Base-by-base conservation (phyloP, 2,888 invertebrate species). In the Parthenolecanium corni region DNA sequence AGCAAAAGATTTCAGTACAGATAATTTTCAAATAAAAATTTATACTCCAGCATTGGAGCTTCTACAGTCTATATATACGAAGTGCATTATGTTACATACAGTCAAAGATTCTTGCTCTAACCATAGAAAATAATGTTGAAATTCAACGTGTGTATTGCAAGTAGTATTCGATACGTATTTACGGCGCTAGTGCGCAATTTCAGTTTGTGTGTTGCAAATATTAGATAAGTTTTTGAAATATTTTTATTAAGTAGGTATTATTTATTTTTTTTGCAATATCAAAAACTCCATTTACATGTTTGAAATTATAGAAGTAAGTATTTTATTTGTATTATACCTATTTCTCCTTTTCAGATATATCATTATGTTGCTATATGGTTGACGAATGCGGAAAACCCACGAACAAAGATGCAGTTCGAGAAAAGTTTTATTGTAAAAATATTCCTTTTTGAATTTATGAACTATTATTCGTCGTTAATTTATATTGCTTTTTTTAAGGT, bases 401-500 rank as follows among this genome's bases (percentile, higher is more conserved):
- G 93, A 52, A 97, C 96, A 0, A 94, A 96, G 74, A 89, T 88
- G 0, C 95, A 97, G 74, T 97, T 94, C 72, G 97, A 98, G 74
- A 91, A 94, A 72, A 94, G 93, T 0, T 95, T 91, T 74, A 96
- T 95, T 0, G 89, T 97, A 75, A 97, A 97, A 76, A 93, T 97
- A 75, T 98, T 95, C 78, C 81, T 95, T 70, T 95, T 98, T 72
- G 95, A 98, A 74, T 97, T 96, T 73, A 91, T 97, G 81, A 98
- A 97, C 75, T 96, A 89, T 75, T 98, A 97, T 73, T 93, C 95
- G 0, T 95, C 96, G 0, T 80, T 97, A n/a, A 92, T 97, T 69
- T 98, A 97, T 74, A 96, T 98, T 62, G 97, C 97, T 0, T 97
- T 97, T 74, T 94, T 97, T 74, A 96, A 96, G 81, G 91, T 89